Evolutionary conservation across 2,113 vertebrate species (phyloP), one percentile per base, ranked within the genome.

Genomic region (Coptodon bakossiorum): DNA sequence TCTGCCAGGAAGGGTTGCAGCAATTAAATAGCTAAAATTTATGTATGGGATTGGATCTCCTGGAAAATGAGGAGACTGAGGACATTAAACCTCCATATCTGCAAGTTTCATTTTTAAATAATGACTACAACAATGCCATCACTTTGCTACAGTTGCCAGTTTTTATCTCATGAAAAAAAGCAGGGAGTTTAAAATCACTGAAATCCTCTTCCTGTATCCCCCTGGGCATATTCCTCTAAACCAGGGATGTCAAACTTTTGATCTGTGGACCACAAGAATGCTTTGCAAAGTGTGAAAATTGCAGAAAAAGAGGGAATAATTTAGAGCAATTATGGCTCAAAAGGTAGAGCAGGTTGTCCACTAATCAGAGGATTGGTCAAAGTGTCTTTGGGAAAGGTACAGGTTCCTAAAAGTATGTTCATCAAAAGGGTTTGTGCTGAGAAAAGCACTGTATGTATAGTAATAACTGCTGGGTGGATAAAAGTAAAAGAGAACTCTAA

Each of bases 1-100:
- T 88, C 71, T 84, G 56, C 76, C 31, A 63, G 36, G 40, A 93
- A 88, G 56, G 59, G 66, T 80, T 83, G 85, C 36, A 56, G 81
- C 89, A 86, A 71, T 93, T 90, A 91, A 90, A 90, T 76, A 24
- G 53, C 84, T 83, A 36, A 31, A 54, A 83, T 84, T 81, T 61
- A 27, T 86, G 80, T 83, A 86, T 48, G 16, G 17, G 10, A 54
- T 54, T 82, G 43, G 29, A 78, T 31, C 27, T 34, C 7, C 43
- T 31, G 17, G 27, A 71, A 82, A 86, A 78, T 78, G 27, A 76
- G 40, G 43, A 76, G 40, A 48, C 24, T 80, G 31, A 43, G 12
- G 61, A 54, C 38, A 48, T 76, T 45, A 84, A 80, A 81, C n/a
- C 36, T 38, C 24, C 29, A 68, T 56, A 66, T 59, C 79, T 82